These are phyloP conservation scores for Amaurobius ferox DNA, from an alignment of 2,888 invertebrate species.

Conservation along the genomic window DNA sequence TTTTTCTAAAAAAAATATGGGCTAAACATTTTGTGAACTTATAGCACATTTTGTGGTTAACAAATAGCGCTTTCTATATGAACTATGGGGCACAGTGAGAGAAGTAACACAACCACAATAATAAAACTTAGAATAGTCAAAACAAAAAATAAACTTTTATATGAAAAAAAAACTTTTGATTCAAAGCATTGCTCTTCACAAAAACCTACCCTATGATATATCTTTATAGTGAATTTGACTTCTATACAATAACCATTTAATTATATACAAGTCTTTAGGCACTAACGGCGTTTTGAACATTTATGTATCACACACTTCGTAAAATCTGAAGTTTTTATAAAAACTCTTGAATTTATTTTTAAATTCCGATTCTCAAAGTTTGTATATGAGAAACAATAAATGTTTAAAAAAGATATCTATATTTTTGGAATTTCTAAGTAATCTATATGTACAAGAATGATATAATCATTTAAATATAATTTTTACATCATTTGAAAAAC, in stretches of 20 bases:
- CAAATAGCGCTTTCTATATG: too few species aligned
- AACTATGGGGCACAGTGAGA: constrained; percentile 20
- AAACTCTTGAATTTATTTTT: background rate
- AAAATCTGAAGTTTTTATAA: background rate
- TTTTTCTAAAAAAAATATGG: too few species aligned
- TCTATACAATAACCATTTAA: background rate
- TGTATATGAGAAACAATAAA: background rate
- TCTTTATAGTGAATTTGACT: background rate
- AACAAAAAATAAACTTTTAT: constrained; percentile 41
- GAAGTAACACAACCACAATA: background rate
- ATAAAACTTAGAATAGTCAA: constrained; percentile 29
- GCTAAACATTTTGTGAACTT: too few species aligned
- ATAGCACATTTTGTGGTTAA: too few species aligned
- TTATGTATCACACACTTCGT: background rate
- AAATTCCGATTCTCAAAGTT: too few species aligned
- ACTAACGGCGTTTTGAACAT: background rate
- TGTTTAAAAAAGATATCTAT: background rate
- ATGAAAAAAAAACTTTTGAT: constrained; percentile 34
- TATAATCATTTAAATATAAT: background rate
- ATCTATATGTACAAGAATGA: background rate
- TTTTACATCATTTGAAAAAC: background rate
- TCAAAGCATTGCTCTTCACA: constrained; percentile 1
- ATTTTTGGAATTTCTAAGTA: background rate
- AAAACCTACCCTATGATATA: background rate
- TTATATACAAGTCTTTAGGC: background rate